Conservation (phyloP, 2,113 vertebrate genomes). For the Microcebus lehilahytsara region DNA sequence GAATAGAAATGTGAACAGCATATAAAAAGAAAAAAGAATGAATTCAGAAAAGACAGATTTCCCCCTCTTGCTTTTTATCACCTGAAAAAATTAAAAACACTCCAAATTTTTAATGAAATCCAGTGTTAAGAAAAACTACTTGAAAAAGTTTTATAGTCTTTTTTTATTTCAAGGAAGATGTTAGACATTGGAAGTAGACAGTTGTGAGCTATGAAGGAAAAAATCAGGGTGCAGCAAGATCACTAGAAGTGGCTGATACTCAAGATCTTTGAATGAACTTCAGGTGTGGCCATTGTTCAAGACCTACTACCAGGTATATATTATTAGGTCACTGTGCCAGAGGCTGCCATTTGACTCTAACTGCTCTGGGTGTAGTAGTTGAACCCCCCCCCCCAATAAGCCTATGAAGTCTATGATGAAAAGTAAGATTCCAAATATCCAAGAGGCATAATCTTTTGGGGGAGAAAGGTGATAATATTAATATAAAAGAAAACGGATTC, state of each 20-base stretch:
- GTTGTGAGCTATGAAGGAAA: not conserved
- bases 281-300: not conserved
- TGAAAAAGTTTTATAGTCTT: not conserved
- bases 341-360: not conserved
- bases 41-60: slow-evolving; percentile 11
- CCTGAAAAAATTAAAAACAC: not conserved
- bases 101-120: slow-evolving; percentile 12
- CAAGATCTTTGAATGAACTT: not conserved
- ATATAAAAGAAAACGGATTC: not conserved
- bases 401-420: not conserved
- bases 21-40: not conserved
- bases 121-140: not conserved
- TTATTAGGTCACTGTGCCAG: not conserved
- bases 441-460: not conserved
- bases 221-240: not conserved
- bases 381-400: not conserved
- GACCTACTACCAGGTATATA: not conserved
- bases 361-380: not conserved
- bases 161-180: not conserved
- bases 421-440: not conserved
- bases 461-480: not conserved
- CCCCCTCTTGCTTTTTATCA: not conserved
- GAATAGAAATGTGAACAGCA: not conserved
- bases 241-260: not conserved
- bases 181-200: not conserved